Percentiles rank a stretch among this genome's conserved stretches.
Conservation (phyloP, 2,888 invertebrate genomes). For the Selenia dentaria region DNA sequence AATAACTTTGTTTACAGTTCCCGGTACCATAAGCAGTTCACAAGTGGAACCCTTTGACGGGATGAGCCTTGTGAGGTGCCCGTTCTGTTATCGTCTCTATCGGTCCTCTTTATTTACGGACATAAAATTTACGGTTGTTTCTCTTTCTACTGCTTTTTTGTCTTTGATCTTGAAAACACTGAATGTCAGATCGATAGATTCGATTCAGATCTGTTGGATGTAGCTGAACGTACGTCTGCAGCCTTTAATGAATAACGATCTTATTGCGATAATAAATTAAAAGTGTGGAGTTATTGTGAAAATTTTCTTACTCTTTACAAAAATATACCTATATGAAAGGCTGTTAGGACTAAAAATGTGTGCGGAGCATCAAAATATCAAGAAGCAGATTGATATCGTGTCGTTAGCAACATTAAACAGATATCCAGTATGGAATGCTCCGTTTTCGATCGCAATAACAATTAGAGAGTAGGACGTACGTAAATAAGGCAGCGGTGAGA, state of each 20-base stretch:
- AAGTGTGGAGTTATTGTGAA: too few relatives aligned
- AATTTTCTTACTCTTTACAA: too few relatives aligned
- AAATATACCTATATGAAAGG: too few relatives aligned
- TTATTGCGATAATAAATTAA: too few relatives aligned
- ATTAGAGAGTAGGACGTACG: slow-evolving; percentile 53
- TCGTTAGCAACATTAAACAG: slow-evolving; percentile 27
- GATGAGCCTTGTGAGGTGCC: slow-evolving; percentile 19
- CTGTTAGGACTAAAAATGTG: too few relatives aligned
- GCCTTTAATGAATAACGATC: too few relatives aligned
- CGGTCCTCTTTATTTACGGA: slow-evolving; percentile 18
- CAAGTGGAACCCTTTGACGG: slow-evolving; percentile 44
- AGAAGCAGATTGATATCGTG: slow-evolving; percentile 15
- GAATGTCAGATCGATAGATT: slow-evolving; percentile 4
- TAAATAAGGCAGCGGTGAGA: slow-evolving; percentile 73
- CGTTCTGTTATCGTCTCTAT: slow-evolving; percentile 26
- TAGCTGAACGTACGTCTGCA: too few relatives aligned
- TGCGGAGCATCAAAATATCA: slow-evolving; percentile 6
- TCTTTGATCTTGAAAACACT: slow-evolving; percentile 19
- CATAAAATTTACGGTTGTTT: slow-evolving; percentile 24
- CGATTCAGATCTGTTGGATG: too few relatives aligned
- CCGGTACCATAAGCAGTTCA: slow-evolving; percentile 50
- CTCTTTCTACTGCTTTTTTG: slow-evolving; percentile 10
- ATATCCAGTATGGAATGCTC: slow-evolving; percentile 22
- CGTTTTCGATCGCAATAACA: slow-evolving; percentile 38
- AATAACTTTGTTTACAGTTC: slow-evolving; percentile 66